Percentiles rank a stretch among this genome's conserved stretches.
Evolutionary conservation across 2,888 invertebrate genomes (phyloP).

Genomic region (Phorcus lineatus): DNA sequence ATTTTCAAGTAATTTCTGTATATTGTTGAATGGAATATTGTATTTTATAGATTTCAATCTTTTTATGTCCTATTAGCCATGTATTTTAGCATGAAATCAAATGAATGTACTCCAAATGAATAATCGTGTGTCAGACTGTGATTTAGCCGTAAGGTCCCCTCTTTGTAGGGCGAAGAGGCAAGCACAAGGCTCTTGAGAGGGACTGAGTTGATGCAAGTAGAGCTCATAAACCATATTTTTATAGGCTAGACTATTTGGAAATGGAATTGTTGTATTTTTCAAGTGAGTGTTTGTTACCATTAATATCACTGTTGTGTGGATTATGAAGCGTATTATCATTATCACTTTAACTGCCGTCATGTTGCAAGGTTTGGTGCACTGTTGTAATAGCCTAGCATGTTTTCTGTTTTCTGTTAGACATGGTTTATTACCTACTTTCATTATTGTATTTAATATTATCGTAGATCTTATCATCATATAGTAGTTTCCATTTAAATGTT

Average conservation of each 20-base stretch:
- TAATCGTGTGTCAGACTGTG: slow-evolving; percentile 12
- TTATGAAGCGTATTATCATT: neutral
- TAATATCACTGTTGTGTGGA: neutral
- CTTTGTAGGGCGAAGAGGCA: neutral
- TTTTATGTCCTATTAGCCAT: slow-evolving; percentile 20
- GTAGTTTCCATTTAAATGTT: slow-evolving; percentile 6
- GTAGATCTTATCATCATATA: neutral
- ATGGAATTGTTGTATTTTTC: slow-evolving; percentile 25
- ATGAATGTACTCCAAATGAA: slow-evolving; percentile 6
- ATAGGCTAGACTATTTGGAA: slow-evolving; percentile 20
- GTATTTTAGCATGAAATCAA: slow-evolving; percentile 29
- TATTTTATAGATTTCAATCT: slow-evolving; percentile 25
- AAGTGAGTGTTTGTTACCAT: slow-evolving; percentile 10
- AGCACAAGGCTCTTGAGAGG: neutral
- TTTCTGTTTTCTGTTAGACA: slow-evolving; percentile 2
- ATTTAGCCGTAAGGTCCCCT: slow-evolving; percentile 3
- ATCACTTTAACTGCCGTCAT: neutral
- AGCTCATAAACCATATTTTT: slow-evolving; percentile 19
- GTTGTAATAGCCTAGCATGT: slow-evolving; percentile 1
- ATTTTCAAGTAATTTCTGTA: slow-evolving; percentile 3
- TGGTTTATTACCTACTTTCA: slow-evolving; percentile 18
- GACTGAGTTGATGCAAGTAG: slow-evolving; percentile 7
- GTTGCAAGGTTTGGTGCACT: slow-evolving; percentile 19
- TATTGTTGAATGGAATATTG: slow-evolving; percentile 23
- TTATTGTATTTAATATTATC: slow-evolving; percentile 25